A percentile compares a stretch with the other conserved stretches of the same genome.
Evolutionary conservation across 2,113 vertebrate species (phyloP).

Genomic region (Oostethus manadensis): DNA sequence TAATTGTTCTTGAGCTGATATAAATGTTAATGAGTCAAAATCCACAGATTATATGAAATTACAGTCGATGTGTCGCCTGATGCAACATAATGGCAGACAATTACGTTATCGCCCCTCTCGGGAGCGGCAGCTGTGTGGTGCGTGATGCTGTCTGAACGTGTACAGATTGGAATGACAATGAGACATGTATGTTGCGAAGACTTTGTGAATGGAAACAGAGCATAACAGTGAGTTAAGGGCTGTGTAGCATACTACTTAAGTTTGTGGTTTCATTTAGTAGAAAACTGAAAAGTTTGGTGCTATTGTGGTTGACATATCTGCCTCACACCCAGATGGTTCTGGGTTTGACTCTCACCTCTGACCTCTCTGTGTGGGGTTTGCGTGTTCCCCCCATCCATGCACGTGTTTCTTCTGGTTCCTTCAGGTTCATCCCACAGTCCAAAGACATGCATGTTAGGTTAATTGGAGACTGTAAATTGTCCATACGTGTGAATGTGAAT

Average conservation of each 20-base stretch:
- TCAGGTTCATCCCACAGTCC: no score
- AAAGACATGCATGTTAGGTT: no score
- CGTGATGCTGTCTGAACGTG: constrained; percentile 24
- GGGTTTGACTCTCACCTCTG: no score
- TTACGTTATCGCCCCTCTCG: constrained; percentile 22
- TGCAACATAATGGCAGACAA: constrained; percentile 27
- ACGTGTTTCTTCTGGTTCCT: no score
- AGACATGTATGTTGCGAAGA: background rate
- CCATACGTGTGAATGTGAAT: no score
- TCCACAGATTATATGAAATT: constrained; percentile 42
- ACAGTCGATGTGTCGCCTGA: constrained; percentile 27
- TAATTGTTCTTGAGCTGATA: constrained; percentile 19
- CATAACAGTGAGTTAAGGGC: background rate
- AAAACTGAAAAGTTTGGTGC: no score
- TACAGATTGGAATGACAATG: constrained; percentile 15
- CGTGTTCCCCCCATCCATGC: no score
- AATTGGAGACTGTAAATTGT: no score
- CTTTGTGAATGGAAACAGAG: constrained; percentile 2
- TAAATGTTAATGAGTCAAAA: constrained; percentile 38
- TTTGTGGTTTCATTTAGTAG: background rate
- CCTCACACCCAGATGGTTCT: no score
- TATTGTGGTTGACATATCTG: no score
- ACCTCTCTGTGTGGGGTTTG: no score
- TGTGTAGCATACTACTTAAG: background rate
- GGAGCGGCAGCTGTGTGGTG: constrained; percentile 40